Evolutionary conservation across 2,797 vertebrate species (phyloP), one percentile per base, ranked within the genome.

Genomic region (Macroramphosus scolopax): DNA sequence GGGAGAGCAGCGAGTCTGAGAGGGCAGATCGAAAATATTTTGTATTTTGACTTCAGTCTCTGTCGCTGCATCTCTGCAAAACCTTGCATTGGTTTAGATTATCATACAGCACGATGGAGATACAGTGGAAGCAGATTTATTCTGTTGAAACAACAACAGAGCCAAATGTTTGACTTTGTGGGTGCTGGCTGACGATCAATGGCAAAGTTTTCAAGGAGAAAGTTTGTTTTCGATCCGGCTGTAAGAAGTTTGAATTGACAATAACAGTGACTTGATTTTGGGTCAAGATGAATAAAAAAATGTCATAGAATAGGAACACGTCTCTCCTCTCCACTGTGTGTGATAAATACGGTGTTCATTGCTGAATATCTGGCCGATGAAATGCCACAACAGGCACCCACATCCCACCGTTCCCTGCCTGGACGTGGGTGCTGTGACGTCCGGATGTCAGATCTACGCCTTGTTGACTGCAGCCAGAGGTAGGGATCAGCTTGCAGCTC

Each of bases 401-500:
- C 46, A 39, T 49, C 18, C n/a, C 2, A 1, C 24, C 38, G 18
- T 5, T 10, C 33, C 5, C 45, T 14, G 43, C 26, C 24, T 16
- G 30, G 20, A 42, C 2, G 5, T 33, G 36, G 14, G 5, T 1
- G 0, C 14, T 25, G 47, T 71, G 42, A 65, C 47, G 35, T 68
- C 59, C 62, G 16, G 28, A 49, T 3, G 1, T 56, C 53, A 43
- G 30, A 61, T 68, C 59, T 46, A 25, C 9, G 26, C 8, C 56
- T 53, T 62, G 66, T 60, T 75, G 63, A 73, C 51, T 47, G 35
- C 32, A 34, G 63, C 28, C 48, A 43, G 34, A 32, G 8, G 3
- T 9, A 10, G 9, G 17, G 58, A 62, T 81, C 53, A 5, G 40
- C 49, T 83, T 78, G 41, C 68, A 64, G 41, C 41, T 32, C 63